These are phyloP conservation scores for Carassius carassius DNA, from an alignment of 2,113 vertebrate species.

Conservation along the genomic window DNA sequence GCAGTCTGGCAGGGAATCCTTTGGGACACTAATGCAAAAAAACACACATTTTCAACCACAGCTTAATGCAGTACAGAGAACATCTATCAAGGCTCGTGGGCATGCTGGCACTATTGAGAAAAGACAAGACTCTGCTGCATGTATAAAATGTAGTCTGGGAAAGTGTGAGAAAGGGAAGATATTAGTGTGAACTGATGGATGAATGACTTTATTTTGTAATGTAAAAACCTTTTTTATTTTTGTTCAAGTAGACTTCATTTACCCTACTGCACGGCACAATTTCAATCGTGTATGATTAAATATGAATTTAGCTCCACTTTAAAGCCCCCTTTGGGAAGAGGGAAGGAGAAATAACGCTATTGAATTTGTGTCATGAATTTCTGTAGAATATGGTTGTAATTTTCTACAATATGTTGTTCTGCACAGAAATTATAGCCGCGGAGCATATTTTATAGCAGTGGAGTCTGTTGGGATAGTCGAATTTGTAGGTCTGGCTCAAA, in stretches of 20 bases:
- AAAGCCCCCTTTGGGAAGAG: constrained; percentile 21
- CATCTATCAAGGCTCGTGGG: constrained; percentile 29
- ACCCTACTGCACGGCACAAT: constrained; percentile 38
- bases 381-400: constrained; percentile 55
- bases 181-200: constrained; percentile 29
- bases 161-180: constrained; percentile 10
- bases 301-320: constrained; percentile 47
- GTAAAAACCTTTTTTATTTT: constrained; percentile 37
- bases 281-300: constrained; percentile 55
- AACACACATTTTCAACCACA: constrained; percentile 35
- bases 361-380: constrained; percentile 53
- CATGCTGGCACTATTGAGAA: neutral
- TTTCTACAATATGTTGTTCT: constrained; percentile 57
- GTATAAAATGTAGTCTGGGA: neutral
- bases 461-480: constrained; percentile 11
- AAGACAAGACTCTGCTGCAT: constrained; percentile 2
- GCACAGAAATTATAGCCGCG: constrained; percentile 51
- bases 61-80: constrained; percentile 41
- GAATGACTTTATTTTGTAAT: constrained; percentile 41
- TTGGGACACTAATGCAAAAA: constrained; percentile 37
- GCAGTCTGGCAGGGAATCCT: constrained; percentile 42
- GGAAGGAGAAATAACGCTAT: constrained; percentile 44
- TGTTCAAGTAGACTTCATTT: constrained; percentile 38
- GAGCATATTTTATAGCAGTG: constrained; percentile 27
- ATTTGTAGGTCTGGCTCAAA: neutral